A percentile compares a stretch with the other conserved stretches of the same genome.
Conservation (phyloP, 2,113 vertebrate species). For the Saccopteryx bilineata region DNA sequence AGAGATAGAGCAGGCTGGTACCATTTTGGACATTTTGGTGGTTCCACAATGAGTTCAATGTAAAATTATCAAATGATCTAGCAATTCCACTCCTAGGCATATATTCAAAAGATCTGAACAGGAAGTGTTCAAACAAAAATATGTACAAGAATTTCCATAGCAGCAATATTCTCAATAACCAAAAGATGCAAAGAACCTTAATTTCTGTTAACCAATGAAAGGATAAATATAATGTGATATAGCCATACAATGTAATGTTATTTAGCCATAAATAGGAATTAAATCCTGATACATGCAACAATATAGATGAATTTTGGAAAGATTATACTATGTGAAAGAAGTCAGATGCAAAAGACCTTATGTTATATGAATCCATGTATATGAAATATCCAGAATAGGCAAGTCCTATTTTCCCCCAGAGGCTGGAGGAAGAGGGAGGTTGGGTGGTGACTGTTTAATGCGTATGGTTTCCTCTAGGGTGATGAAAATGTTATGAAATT, state of each 20-base stretch:
- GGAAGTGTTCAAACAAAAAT: conserved; percentile 24
- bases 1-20: not conserved
- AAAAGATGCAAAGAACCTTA: conserved; percentile 33
- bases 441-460: not conserved
- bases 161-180: conserved; percentile 6
- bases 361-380: not conserved
- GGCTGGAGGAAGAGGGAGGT: not conserved
- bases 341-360: not conserved
- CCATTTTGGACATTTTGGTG: not conserved
- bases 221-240: not conserved
- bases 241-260: not conserved
- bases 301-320: not conserved
- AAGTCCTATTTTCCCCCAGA: not conserved
- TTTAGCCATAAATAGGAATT: not conserved
- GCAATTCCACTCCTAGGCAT: not conserved
- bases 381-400: not conserved
- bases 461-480: not conserved
- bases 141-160: not conserved
- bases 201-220: not conserved
- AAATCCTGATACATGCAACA: not conserved
- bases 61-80: conserved; percentile 17
- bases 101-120: conserved; percentile 44
- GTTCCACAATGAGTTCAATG: not conserved
- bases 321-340: not conserved
- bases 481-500: not conserved